These are phyloP conservation scores for Sebastolobus altivelis DNA, from an alignment of 2,797 vertebrate genomes.

Conservation along the genomic window DNA sequence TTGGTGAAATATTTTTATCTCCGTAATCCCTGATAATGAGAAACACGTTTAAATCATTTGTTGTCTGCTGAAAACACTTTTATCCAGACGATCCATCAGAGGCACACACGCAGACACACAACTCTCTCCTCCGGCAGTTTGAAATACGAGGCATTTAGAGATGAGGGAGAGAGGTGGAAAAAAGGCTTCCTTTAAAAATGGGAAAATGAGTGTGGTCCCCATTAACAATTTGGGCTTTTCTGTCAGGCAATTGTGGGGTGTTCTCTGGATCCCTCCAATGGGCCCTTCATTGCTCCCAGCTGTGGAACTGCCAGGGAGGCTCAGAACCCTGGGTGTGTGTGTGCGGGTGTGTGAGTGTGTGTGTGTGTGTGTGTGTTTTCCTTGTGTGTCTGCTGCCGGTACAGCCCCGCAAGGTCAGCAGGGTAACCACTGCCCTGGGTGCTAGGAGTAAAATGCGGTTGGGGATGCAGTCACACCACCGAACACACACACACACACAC, in stretches of 20 bases:
- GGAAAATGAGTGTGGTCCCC: constrained; percentile 86
- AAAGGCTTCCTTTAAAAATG: constrained; percentile 81
- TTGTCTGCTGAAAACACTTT: constrained; percentile 62
- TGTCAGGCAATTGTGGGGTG: constrained; percentile 86
- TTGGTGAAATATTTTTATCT: constrained; percentile 40
- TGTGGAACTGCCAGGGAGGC: constrained; percentile 82
- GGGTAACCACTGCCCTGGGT: constrained; percentile 74
- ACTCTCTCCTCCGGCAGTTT: constrained; percentile 62
- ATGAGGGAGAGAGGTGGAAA: constrained; percentile 74
- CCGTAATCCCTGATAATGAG: constrained; percentile 40
- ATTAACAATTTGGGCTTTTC: constrained; percentile 86
- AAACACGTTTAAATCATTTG: constrained; percentile 63
- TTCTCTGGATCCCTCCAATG: constrained; percentile 83
- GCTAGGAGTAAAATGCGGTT: constrained; percentile 68
- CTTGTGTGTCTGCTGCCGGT: constrained; percentile 57
- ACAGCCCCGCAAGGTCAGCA: constrained; percentile 72
- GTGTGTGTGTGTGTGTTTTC: constrained; percentile 46
- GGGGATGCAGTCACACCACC: constrained; percentile 23
- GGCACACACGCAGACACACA: constrained; percentile 35
- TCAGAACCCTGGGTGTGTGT: constrained; percentile 51
- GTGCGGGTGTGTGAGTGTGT: constrained; percentile 48
- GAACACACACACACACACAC: constrained; percentile 35
- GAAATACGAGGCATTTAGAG: constrained; percentile 71
- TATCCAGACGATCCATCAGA: constrained; percentile 61
- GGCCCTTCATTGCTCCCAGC: constrained; percentile 87